These are phyloP conservation scores for Callocephalon fimbriatum DNA, from an alignment of 2,113 vertebrate genomes.

Conservation along the genomic window DNA sequence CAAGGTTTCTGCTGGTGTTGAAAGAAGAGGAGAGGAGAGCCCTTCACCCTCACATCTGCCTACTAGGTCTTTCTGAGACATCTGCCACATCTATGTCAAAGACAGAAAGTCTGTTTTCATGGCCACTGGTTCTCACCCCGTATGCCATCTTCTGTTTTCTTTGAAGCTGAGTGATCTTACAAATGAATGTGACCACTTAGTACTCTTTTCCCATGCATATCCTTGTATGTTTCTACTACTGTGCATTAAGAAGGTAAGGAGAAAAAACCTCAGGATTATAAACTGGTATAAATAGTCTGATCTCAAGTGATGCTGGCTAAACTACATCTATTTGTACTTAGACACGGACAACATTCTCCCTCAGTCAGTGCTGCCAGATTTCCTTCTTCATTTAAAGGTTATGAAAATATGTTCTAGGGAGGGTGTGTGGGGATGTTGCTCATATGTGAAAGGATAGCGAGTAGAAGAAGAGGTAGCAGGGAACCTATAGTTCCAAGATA, in stretches of 20 bases:
- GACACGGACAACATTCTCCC: background rate
- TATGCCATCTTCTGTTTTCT: background rate
- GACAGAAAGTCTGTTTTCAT: background rate
- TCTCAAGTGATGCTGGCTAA: background rate
- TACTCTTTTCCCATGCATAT: background rate
- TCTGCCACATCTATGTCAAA: background rate
- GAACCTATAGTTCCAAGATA: background rate
- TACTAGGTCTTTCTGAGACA: background rate
- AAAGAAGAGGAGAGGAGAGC: background rate
- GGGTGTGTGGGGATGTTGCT: rapidly evolving
- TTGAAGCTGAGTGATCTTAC: background rate
- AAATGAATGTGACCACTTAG: background rate
- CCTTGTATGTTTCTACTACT: background rate
- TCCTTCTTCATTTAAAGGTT: background rate
- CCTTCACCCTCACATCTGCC: background rate
- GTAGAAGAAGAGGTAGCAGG: background rate
- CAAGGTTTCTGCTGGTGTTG: background rate
- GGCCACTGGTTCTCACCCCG: background rate
- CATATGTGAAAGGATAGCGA: background rate
- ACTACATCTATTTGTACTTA: background rate
- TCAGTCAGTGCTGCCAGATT: background rate
- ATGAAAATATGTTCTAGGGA: background rate
- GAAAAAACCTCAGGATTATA: background rate
- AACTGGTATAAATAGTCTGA: background rate
- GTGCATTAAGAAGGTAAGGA: background rate